phyloP scores from a whole-genome alignment of 2,113 vertebrate species.

The Lepisosteus osseus region DNA sequence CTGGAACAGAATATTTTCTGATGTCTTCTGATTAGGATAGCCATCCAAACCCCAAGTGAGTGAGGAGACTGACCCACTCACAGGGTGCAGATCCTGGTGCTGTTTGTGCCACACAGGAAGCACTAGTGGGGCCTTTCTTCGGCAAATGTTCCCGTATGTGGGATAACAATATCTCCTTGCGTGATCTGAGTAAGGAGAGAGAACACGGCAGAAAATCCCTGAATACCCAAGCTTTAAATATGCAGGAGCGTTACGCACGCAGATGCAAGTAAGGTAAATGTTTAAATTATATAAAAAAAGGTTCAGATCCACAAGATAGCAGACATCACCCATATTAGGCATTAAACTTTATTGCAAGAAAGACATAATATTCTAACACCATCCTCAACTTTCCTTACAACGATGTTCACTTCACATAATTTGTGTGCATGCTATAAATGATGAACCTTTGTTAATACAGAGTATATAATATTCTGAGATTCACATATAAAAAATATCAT shows the following conservation, averaged over 20 bases:
- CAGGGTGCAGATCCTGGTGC: neutral
- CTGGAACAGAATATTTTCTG: too few species aligned
- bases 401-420: too few species aligned
- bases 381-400: too few species aligned
- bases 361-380: neutral
- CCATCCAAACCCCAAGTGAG: too few species aligned
- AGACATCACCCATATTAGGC: slow-evolving; percentile 61
- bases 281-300: slow-evolving; percentile 71
- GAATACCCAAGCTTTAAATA: slow-evolving; percentile 85
- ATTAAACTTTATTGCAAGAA: slow-evolving; percentile 59
- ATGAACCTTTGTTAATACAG: too few species aligned
- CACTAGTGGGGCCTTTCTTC: slow-evolving; percentile 6
- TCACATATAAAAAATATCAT: too few species aligned
- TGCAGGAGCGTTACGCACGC: slow-evolving; percentile 79
- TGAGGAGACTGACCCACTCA: too few species aligned
- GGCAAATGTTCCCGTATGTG: slow-evolving; percentile 49
- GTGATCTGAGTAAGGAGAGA: slow-evolving; percentile 75
- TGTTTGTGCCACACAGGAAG: neutral
- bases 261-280: slow-evolving; percentile 70
- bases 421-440: too few species aligned
- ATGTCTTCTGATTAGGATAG: too few species aligned
- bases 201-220: slow-evolving; percentile 82
- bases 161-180: slow-evolving; percentile 66
- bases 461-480: too few species aligned
- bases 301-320: slow-evolving; percentile 58